A percentile compares a stretch with the other conserved stretches of the same genome.
These are phyloP conservation scores for Nycticorax nycticorax DNA, from an alignment of 2,113 vertebrate species.

Conservation along the genomic window DNA sequence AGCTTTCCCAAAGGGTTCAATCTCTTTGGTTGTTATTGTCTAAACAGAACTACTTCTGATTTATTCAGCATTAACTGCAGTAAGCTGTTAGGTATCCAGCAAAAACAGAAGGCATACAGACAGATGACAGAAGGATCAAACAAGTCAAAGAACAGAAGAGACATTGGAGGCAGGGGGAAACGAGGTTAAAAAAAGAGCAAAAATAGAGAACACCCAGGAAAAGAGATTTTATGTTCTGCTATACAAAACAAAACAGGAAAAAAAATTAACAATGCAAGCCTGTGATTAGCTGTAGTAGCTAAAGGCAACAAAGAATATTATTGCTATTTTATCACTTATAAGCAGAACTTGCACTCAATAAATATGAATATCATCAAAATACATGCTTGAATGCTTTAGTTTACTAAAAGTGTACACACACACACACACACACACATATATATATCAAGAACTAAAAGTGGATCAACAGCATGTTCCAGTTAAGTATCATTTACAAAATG, in stretches of 20 bases:
- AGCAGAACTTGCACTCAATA: neutral
- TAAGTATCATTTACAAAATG: neutral
- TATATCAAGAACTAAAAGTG: neutral
- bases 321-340: neutral
- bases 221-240: neutral
- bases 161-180: neutral
- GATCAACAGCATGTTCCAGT: neutral
- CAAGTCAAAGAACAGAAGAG: neutral
- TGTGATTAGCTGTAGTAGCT: neutral
- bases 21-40: neutral
- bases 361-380: neutral
- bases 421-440: too few relatives aligned
- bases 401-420: neutral
- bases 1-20: neutral
- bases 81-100: neutral
- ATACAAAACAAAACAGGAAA: neutral
- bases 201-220: neutral
- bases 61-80: neutral
- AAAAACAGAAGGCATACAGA: neutral
- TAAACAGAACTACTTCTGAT: neutral
- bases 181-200: neutral
- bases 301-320: neutral
- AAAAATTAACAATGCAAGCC: neutral
- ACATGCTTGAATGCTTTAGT: neutral
- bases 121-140: neutral